Conservation (phyloP, 2,888 invertebrate species). For the Phyllotreta striolata region DNA sequence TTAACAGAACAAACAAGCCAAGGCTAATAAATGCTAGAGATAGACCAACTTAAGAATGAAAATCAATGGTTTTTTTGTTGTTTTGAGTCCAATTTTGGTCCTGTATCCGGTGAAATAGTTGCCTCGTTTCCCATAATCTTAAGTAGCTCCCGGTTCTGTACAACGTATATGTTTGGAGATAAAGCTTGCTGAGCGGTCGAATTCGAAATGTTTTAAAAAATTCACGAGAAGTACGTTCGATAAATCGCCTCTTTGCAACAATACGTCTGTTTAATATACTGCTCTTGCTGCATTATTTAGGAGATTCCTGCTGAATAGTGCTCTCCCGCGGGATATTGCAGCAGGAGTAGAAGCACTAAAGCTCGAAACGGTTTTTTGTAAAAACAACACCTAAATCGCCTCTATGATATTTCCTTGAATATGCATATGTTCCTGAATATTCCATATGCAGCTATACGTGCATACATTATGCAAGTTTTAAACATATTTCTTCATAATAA, state of each 20-base stretch:
- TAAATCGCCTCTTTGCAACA: slow-evolving; percentile 10
- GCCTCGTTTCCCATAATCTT: no score
- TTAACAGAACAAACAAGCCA: no score
- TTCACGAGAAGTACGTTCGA: slow-evolving; percentile 15
- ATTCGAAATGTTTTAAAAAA: slow-evolving; percentile 8
- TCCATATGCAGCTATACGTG: no score
- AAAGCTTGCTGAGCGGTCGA: slow-evolving; percentile 3
- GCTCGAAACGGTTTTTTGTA: slow-evolving; percentile 2
- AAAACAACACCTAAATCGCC: slow-evolving; percentile 10
- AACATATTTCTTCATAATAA: no score
- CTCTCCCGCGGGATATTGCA: slow-evolving; percentile 19
- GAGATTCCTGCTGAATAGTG: slow-evolving; percentile 9
- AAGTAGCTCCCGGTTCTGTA: background rate
- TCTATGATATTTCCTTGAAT: slow-evolving; percentile 9
- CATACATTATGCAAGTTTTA: no score
- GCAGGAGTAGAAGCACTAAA: slow-evolving; percentile 1
- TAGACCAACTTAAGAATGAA: no score
- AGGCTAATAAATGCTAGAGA: no score
- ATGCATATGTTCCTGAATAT: slow-evolving; percentile 1
- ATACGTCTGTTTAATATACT: slow-evolving; percentile 16
- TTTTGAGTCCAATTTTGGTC: no score
- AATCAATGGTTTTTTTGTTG: no score
- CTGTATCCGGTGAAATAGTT: no score
- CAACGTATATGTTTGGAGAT: background rate
- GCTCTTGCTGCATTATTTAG: slow-evolving; percentile 13